Evolutionary conservation across 2,797 vertebrate species (phyloP).

Genomic region (Pygocentrus nattereri): DNA sequence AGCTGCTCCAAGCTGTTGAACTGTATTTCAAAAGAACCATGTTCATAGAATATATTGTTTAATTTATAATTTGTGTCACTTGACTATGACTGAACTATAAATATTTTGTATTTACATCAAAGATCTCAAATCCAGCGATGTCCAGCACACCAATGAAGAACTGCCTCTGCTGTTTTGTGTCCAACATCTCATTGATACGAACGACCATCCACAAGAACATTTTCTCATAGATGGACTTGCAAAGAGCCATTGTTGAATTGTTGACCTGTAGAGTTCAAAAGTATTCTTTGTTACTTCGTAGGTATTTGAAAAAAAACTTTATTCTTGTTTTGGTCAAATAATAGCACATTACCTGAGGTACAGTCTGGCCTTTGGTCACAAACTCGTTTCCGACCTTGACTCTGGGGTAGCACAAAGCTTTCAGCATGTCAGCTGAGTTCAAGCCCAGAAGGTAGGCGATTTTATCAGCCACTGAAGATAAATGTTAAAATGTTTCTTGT

Average conservation of each 20-base stretch:
- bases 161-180: conserved; percentile 74
- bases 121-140: conserved; percentile 8
- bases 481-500: background rate
- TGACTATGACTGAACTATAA: too few species aligned
- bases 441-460: conserved; percentile 73
- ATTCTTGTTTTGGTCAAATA: background rate
- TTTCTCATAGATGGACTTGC: conserved; percentile 63
- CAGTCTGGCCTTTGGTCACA: conserved; percentile 1
- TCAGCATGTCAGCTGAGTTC: conserved; percentile 3
- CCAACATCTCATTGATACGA: conserved; percentile 19
- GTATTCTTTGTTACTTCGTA: background rate
- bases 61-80: too few species aligned
- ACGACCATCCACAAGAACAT: conserved; percentile 74
- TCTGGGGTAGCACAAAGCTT: conserved; percentile 1
- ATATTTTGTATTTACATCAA: too few species aligned
- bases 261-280: background rate
- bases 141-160: conserved; percentile 43
- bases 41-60: too few species aligned
- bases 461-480: conserved; percentile 1
- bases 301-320: background rate
- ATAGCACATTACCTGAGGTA: background rate
- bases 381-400: background rate
- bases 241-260: background rate
- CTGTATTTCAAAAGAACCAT: too few species aligned
- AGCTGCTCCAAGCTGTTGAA: conserved; percentile 70